phyloP scores from a whole-genome alignment of 2,888 invertebrate genomes.

The Agelastica alni region DNA sequence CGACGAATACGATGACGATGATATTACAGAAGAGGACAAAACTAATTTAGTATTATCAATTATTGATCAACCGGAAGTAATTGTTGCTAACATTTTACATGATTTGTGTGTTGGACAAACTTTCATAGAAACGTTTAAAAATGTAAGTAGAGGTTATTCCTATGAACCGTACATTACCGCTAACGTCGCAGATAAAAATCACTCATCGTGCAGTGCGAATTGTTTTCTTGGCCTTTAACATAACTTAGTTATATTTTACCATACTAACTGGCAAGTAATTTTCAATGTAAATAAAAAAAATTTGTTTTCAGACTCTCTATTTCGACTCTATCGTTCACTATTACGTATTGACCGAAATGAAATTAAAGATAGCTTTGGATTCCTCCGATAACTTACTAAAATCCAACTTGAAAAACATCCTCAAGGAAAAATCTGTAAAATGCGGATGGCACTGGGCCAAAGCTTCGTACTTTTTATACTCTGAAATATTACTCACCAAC shows the following conservation, averaged over 20 bases:
- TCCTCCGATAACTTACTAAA: constrained; percentile 39
- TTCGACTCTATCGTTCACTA: constrained; percentile 46
- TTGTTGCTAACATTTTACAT: constrained; percentile 51
- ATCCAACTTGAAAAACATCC: constrained; percentile 36
- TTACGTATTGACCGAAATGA: constrained; percentile 42
- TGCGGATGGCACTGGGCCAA: constrained; percentile 47
- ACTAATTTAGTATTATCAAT: constrained; percentile 32
- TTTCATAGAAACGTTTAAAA: constrained; percentile 55
- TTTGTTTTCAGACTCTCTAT: constrained; percentile 51
- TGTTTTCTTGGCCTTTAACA: too few relatives aligned
- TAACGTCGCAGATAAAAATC: too few relatives aligned
- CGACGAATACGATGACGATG: constrained; percentile 30
- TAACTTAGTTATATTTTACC: too few relatives aligned
- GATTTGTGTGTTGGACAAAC: constrained; percentile 50
- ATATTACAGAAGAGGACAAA: constrained; percentile 16
- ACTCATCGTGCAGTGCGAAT: too few relatives aligned
- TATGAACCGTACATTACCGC: too few relatives aligned
- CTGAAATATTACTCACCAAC: constrained; percentile 34
- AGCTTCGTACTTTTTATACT: constrained; percentile 41
- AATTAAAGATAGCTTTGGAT: constrained; percentile 44
- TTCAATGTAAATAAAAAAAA: too few relatives aligned
- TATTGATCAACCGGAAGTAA: constrained; percentile 45
- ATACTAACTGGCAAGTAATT: too few relatives aligned
- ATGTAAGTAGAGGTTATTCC: too few relatives aligned
- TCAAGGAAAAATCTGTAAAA: constrained; percentile 36